Evolutionary conservation across 1,140 invertebrate species (phyloP), one percentile per base, ranked within the genome.

Genomic region (Leptinotarsa lineolata): DNA sequence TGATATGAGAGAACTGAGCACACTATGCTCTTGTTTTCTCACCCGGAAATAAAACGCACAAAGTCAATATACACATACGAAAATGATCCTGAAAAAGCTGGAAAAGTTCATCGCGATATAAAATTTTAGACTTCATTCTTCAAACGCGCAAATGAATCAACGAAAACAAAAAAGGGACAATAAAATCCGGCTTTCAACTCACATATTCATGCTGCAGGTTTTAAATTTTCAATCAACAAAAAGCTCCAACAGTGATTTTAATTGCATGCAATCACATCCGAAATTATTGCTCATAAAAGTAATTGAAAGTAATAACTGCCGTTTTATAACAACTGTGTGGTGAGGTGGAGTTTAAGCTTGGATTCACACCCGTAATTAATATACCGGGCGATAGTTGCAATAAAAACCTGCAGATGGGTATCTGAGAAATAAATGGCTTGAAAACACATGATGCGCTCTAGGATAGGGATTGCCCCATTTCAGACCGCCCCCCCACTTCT

Each of bases 231-330:
- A 66, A 66, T 66, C 64, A 66, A 39, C 64, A 66, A 66, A 66
- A 66, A 66, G 64, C 64, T 66, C 64, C 64, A 66, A 66, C 64
- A 39, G 64, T 66, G 64, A 39, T 66, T 66, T 66, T 66, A 66
- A 66, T 66, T 66, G 30, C 64, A 15, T 44, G 64, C 64, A 66
- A 66, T 66, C 64, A 66, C 64, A 66, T 39, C 64, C 16, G 64
- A 66, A 66, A 66, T 66, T 64, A 64, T 64, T 66, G 64, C 64
- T 66, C 64, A 66, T 66, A 21, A 66, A 66, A 66, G 11, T 66
- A 66, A 66, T 66, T 66, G 64, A 66, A 66, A 66, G 30, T 46
- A 66, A 66, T 66, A 66, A 66, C 64, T 39, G 60, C 60, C 18
- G 64, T 24, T 16, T 1, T 39, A 39, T 39, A 39, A 54, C 48